These are phyloP conservation scores for Oncorhynchus nerka DNA, from an alignment of 2,113 vertebrate species.

Conservation along the genomic window DNA sequence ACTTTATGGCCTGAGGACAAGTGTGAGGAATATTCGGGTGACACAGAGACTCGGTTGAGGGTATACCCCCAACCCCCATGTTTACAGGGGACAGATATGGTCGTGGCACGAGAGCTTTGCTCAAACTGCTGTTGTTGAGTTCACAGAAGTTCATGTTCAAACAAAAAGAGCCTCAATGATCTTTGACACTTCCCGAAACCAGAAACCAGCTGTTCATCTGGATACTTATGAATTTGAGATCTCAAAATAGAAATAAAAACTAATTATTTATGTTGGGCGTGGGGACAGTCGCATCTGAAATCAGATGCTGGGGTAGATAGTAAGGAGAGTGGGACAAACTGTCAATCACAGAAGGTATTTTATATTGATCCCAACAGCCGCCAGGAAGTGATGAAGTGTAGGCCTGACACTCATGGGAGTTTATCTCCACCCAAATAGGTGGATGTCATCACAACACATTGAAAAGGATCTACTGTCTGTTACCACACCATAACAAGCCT, in stretches of 20 bases:
- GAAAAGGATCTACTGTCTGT: not conserved
- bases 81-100: not conserved
- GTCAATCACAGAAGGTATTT: slow-evolving; percentile 21
- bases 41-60: not conserved
- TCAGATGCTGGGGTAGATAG: not conserved
- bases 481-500: not conserved
- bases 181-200: not conserved
- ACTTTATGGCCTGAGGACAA: slow-evolving; percentile 41
- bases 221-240: too few relatives aligned
- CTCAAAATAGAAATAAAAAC: too few relatives aligned
- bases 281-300: not conserved
- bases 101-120: not conserved
- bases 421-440: slow-evolving; percentile 40
- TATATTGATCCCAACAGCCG: slow-evolving; percentile 26
- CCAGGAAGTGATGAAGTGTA: slow-evolving; percentile 40
- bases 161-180: too few relatives aligned
- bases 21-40: slow-evolving; percentile 17
- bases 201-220: not conserved
- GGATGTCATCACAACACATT: slow-evolving; percentile 12
- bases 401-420: not conserved
- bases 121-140: not conserved
- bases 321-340: not conserved
- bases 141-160: too few relatives aligned
- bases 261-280: not conserved
- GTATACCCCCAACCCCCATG: not conserved